A percentile compares a stretch with the other conserved stretches of the same genome.
Evolutionary conservation across 2,797 vertebrate genomes (phyloP).

Genomic region (Selene dorsalis): DNA sequence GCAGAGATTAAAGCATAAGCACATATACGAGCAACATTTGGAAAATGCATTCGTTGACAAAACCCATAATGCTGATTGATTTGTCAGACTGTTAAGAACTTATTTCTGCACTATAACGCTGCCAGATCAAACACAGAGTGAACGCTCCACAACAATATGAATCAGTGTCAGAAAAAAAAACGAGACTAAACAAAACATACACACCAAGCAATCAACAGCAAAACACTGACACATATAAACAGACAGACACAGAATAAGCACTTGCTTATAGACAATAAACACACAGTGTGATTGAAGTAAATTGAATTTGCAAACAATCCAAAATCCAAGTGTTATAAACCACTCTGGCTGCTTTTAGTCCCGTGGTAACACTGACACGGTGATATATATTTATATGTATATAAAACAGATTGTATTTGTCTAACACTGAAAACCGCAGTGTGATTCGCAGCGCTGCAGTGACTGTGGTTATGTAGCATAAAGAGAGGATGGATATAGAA

Average conservation of each 20-base stretch:
- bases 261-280: background rate
- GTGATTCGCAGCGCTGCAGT: constrained; percentile 15
- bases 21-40: background rate
- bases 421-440: constrained; percentile 28
- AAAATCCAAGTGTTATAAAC: constrained; percentile 8
- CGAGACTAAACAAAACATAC: background rate
- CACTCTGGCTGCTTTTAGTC: constrained; percentile 3
- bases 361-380: constrained; percentile 13
- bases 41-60: background rate
- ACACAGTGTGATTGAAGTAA: constrained; percentile 16
- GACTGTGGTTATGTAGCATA: constrained; percentile 39
- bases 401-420: constrained; percentile 20
- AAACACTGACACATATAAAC: background rate
- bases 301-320: constrained; percentile 7
- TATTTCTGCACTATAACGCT: background rate
- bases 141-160: background rate
- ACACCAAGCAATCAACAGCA: background rate
- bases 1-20: background rate
- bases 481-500: constrained; percentile 29
- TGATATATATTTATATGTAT: background rate
- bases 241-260: constrained; percentile 8
- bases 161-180: background rate
- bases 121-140: constrained; percentile 3
- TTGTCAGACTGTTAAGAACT: constrained; percentile 3
- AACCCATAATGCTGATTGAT: constrained; percentile 31